Percentiles rank a stretch among this genome's conserved stretches.
Evolutionary conservation across 2,888 invertebrate species (phyloP).

Genomic region (Limenitis camilla): DNA sequence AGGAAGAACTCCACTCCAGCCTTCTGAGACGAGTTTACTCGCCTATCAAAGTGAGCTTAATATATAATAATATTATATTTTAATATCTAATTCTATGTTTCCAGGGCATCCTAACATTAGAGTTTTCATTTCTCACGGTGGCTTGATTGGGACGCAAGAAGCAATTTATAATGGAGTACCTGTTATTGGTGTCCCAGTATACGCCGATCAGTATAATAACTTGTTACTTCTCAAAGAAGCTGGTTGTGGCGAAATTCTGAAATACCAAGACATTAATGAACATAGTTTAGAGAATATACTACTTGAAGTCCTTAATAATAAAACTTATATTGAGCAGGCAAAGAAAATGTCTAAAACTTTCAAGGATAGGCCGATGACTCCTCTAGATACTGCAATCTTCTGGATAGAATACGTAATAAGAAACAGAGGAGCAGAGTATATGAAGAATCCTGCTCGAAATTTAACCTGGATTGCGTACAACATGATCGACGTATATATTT

Average conservation of each 20-base stretch:
- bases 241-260: slow-evolving; percentile 60
- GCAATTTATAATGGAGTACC: slow-evolving; percentile 76
- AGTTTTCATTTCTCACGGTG: slow-evolving; percentile 79
- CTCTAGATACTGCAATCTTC: slow-evolving; percentile 66
- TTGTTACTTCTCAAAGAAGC: slow-evolving; percentile 51
- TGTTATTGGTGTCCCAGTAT: slow-evolving; percentile 66
- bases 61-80: background rate
- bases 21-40: no score
- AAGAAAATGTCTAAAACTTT: slow-evolving; percentile 58
- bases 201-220: slow-evolving; percentile 69
- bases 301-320: slow-evolving; percentile 51
- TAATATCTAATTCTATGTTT: slow-evolving; percentile 16
- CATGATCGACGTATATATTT: slow-evolving; percentile 65
- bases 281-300: slow-evolving; percentile 43
- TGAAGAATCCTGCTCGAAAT: slow-evolving; percentile 64
- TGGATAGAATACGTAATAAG: slow-evolving; percentile 76
- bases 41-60: background rate
- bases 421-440: slow-evolving; percentile 66
- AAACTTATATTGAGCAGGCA: slow-evolving; percentile 45
- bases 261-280: slow-evolving; percentile 59
- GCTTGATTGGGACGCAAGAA: slow-evolving; percentile 78
- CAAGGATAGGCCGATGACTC: slow-evolving; percentile 68
- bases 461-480: slow-evolving; percentile 54
- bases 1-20: no score
- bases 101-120: slow-evolving; percentile 73